Evolutionary conservation across 1,140 invertebrate genomes (phyloP), one percentile per base, ranked within the genome.

Genomic region (Agrypnia vestita): DNA sequence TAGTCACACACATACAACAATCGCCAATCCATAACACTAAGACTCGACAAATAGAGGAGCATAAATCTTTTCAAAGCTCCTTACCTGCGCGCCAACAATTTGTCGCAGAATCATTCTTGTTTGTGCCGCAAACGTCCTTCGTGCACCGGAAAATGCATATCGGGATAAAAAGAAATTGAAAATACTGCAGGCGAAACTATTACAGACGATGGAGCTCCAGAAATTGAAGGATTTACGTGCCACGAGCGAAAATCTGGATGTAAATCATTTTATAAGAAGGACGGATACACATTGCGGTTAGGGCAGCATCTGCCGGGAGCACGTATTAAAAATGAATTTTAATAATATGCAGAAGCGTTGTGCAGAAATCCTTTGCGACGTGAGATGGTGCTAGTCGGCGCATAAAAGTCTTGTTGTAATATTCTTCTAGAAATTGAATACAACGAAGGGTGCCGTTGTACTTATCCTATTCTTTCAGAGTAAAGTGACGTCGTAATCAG

Each of bases 11-110:
- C 25, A 35, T 35, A 35, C 6, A 35, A 35, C 6, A 35, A 6
- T 6, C 25, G 25, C 25, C 25, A 35, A 35, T 35, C 1, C 25
- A 35, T 6, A 35, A 3, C 25, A 35, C 25, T 35, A 35, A 35
- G 25, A 35, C 25, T 6, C 25, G 25, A 35, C 25, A 35, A 35
- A 35, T 35, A 35, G 25, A 35, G 61, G 15, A 21, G 64, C 17
- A 76, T 80, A 80, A 76, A 80, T 80, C 78, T 76, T 15, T 7
- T 10, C 25, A 62, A 76, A 67, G 67, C 44, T 61, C 62, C 69
- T 64, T 71, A 71, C 49, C 64, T 71, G 17, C 75, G 9, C 17
- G 55, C 53, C 6, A 35, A 59, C 21, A 59, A 46, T 76, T 46
- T 61, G 46, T 62, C 59, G 56, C 61, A 43, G 25, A 78, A 78